Conservation (phyloP, 2,797 vertebrate species). For the Rhabdophis nuchalis region DNA sequence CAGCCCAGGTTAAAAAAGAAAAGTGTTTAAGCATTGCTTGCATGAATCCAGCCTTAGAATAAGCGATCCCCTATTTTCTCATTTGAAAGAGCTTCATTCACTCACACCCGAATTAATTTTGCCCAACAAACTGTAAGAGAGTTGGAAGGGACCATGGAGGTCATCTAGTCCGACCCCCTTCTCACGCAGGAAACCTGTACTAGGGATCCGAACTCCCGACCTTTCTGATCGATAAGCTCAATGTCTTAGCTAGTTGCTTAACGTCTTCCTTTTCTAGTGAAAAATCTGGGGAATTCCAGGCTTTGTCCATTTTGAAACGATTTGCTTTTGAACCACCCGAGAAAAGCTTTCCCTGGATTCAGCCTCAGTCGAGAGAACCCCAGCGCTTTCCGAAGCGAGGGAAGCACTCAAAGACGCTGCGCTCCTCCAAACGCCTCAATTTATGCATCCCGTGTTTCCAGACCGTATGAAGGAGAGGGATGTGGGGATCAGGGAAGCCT, state of each 20-base stretch:
- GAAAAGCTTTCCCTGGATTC: not conserved
- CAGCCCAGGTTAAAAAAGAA: not conserved
- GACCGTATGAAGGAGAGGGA: not conserved
- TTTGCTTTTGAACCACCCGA: not conserved
- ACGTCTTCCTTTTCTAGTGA: not conserved
- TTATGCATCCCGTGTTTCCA: not conserved
- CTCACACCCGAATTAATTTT: not conserved
- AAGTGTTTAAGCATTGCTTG: not conserved
- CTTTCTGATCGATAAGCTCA: too few relatives aligned
- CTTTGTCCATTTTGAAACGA: not conserved
- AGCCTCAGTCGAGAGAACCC: not conserved
- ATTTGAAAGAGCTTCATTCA: not conserved
- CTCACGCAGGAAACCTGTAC: too few relatives aligned
- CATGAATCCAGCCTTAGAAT: not conserved
- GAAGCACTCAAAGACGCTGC: not conserved
- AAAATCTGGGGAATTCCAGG: conserved; percentile 11
- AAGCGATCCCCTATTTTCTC: not conserved
- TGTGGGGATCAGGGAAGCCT: not conserved
- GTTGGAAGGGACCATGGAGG: too few relatives aligned
- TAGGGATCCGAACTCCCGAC: too few relatives aligned
- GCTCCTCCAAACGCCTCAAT: not conserved
- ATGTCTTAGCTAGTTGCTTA: not conserved
- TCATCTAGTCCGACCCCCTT: too few relatives aligned
- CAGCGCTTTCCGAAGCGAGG: not conserved
- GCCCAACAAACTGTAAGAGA: too few relatives aligned